Percentiles rank a stretch among this genome's conserved stretches.
These are phyloP conservation scores for Odontophorus gujanensis DNA, from an alignment of 2,113 vertebrate genomes.

Conservation along the genomic window DNA sequence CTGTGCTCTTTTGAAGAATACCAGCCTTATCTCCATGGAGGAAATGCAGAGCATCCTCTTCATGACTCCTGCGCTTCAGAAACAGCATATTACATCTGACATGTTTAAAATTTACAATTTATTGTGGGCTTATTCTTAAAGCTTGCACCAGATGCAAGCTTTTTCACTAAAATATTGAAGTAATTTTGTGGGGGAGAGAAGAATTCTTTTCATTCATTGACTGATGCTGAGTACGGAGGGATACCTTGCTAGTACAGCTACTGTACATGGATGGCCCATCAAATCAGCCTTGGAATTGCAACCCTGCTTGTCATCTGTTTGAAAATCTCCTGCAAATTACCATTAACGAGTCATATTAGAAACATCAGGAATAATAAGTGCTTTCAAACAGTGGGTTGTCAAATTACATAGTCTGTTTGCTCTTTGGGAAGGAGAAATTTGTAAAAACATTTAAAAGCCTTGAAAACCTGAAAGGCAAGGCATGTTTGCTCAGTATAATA, in stretches of 20 bases:
- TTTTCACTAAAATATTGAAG: slow-evolving; percentile 42
- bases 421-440: not conserved
- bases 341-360: slow-evolving; percentile 12
- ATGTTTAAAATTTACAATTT: not conserved
- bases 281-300: not conserved
- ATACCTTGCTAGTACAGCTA: not conserved
- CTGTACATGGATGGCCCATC: not conserved
- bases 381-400: not conserved
- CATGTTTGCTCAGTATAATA: not conserved
- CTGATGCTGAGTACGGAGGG: not conserved
- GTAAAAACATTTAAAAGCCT: not conserved
- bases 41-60: not conserved
- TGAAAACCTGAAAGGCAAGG: not conserved
- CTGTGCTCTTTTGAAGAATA: slow-evolving; percentile 25
- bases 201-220: not conserved
- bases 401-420: not conserved
- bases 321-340: not conserved
- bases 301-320: not conserved
- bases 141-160: not conserved
- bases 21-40: slow-evolving; percentile 16
- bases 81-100: not conserved
- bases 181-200: not conserved
- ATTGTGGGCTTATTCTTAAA: slow-evolving; percentile 9
- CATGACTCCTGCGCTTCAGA: not conserved
- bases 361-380: not conserved